These are phyloP conservation scores for Drosophila tropicalis DNA, from an alignment of 1,140 invertebrate genomes.

Conservation along the genomic window DNA sequence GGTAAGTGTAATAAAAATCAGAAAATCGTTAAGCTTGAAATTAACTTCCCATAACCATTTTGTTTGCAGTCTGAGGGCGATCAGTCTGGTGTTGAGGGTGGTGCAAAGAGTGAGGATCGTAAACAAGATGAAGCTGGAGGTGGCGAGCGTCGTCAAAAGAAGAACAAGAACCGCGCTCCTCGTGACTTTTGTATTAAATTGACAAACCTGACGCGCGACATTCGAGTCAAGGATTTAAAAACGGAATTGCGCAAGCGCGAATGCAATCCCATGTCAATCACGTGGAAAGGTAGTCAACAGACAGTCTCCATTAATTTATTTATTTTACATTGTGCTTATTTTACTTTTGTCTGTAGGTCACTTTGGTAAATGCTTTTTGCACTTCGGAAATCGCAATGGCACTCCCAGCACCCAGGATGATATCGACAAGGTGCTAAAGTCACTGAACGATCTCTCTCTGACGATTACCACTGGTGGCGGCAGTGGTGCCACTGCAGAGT, in stretches of 20 bases:
- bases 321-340: neutral
- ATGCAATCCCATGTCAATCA: slow-evolving; percentile 86
- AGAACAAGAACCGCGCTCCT: slow-evolving; percentile 62
- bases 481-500: slow-evolving; percentile 33
- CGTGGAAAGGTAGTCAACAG: slow-evolving; percentile 83
- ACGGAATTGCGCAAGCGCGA: slow-evolving; percentile 85
- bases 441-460: slow-evolving; percentile 84
- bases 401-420: slow-evolving; percentile 82
- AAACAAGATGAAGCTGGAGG: slow-evolving; percentile 64
- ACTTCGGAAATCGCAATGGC: slow-evolving; percentile 85
- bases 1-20: slow-evolving; percentile 32
- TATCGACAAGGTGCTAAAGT: slow-evolving; percentile 85
- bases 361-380: slow-evolving; percentile 86
- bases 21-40: neutral
- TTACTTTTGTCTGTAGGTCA: slow-evolving; percentile 73
- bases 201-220: slow-evolving; percentile 85
- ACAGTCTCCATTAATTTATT: no score
- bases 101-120: slow-evolving; percentile 77
- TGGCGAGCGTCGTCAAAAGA: slow-evolving; percentile 64
- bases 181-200: slow-evolving; percentile 85
- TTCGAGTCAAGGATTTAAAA: slow-evolving; percentile 86
- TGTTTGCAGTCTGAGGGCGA: slow-evolving; percentile 75
- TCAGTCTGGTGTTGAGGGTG: slow-evolving; percentile 75
- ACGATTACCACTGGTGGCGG: slow-evolving; percentile 71
- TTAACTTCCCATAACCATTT: neutral